Conservation (phyloP, 1,140 invertebrate genomes). For the Drosophila pruinosa region DNA sequence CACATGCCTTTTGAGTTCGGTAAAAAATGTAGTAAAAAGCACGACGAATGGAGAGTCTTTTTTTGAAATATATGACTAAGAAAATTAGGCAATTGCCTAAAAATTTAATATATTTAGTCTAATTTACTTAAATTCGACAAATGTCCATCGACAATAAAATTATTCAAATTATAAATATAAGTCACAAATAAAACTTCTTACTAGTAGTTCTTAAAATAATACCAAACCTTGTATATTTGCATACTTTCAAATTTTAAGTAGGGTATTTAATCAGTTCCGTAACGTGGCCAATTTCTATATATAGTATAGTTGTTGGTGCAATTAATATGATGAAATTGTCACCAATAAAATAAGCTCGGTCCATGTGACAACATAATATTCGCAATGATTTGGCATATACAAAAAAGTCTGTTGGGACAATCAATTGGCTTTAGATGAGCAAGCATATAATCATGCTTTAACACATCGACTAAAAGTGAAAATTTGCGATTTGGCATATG, state of each 20-base stretch:
- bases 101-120: background rate
- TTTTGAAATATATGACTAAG: background rate
- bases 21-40: slow-evolving; percentile 12
- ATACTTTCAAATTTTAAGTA: background rate
- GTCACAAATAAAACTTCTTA: too few species aligned
- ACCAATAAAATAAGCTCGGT: slow-evolving; percentile 39
- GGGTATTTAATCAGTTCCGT: slow-evolving; percentile 10
- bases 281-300: background rate
- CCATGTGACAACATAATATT: slow-evolving; percentile 47
- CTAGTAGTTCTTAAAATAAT: too few species aligned
- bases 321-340: slow-evolving; percentile 62
- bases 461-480: slow-evolving; percentile 33
- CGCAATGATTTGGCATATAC: slow-evolving; percentile 15
- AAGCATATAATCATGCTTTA: slow-evolving; percentile 15
- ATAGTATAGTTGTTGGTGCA: slow-evolving; percentile 40
- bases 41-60: background rate
- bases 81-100: background rate
- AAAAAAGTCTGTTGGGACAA: background rate
- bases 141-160: too few species aligned
- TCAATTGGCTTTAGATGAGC: slow-evolving; percentile 8
- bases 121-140: background rate
- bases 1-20: background rate
- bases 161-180: too few species aligned
- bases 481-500: slow-evolving; percentile 24
- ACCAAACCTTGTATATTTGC: too few species aligned